Conservation (phyloP, 2,797 vertebrate genomes). For the Aplochiton taeniatus region DNA sequence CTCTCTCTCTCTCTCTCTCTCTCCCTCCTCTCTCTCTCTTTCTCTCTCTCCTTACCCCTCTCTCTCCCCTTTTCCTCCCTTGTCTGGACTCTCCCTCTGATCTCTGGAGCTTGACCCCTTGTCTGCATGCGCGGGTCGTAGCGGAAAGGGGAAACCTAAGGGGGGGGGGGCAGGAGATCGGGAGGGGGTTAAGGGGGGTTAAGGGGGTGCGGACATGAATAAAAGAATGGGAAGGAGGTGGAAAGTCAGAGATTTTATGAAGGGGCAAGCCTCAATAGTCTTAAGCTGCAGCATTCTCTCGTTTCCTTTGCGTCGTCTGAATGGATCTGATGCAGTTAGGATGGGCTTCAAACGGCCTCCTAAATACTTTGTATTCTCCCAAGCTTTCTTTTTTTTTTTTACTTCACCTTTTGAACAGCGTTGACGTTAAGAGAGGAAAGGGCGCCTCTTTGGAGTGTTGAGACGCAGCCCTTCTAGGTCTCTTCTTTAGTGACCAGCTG, state of each 20-base stretch:
- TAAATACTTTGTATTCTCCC: too few relatives aligned
- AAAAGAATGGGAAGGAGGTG: slow-evolving; percentile 29
- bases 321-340: neutral
- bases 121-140: slow-evolving; percentile 76
- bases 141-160: slow-evolving; percentile 45
- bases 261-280: slow-evolving; percentile 19
- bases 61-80: slow-evolving; percentile 33
- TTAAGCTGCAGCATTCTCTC: slow-evolving; percentile 19
- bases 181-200: neutral
- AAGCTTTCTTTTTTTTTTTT: too few relatives aligned
- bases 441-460: neutral
- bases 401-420: neutral
- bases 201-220: too few relatives aligned
- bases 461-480: too few relatives aligned
- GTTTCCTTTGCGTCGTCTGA: neutral
- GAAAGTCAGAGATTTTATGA: slow-evolving; percentile 54
- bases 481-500: too few relatives aligned
- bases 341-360: too few relatives aligned
- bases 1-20: slow-evolving; percentile 27
- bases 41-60: slow-evolving; percentile 21
- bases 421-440: neutral
- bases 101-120: slow-evolving; percentile 82
- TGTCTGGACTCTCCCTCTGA: slow-evolving; percentile 74
- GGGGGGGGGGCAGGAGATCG: slow-evolving; percentile 35
- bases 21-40: slow-evolving; percentile 29